Evolutionary conservation across 2,797 vertebrate species (phyloP).

Genomic region (Phalloptychus januarius): DNA sequence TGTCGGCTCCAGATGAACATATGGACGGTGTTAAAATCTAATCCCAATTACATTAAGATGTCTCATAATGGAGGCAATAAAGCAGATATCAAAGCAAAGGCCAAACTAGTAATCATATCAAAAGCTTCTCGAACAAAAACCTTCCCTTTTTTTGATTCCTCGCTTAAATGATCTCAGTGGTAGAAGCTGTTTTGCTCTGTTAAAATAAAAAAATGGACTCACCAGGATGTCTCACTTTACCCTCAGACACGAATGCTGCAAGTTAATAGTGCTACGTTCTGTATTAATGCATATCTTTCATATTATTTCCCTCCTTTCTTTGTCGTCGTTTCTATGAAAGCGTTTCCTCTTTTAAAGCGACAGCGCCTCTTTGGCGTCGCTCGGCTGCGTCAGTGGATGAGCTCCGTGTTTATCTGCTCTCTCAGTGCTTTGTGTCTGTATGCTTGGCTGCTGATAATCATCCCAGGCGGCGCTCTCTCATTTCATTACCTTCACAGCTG

Average conservation of each 20-base stretch:
- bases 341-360: constrained; percentile 16
- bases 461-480: constrained; percentile 52
- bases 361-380: constrained; percentile 23
- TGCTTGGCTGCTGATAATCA: constrained; percentile 64
- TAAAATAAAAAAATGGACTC: constrained; percentile 24
- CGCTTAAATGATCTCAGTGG: constrained; percentile 31
- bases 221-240: constrained; percentile 18
- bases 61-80: constrained; percentile 15
- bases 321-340: constrained; percentile 21
- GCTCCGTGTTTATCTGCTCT: constrained; percentile 42
- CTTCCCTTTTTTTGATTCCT: constrained; percentile 10
- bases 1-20: constrained; percentile 5
- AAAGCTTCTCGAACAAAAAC: constrained; percentile 13
- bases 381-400: constrained; percentile 36
- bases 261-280: constrained; percentile 28
- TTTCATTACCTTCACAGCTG: constrained; percentile 48
- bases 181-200: constrained; percentile 10
- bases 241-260: constrained; percentile 20
- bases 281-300: constrained; percentile 22
- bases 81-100: constrained; percentile 17
- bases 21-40: constrained; percentile 11
- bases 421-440: constrained; percentile 45
- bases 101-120: constrained; percentile 3
- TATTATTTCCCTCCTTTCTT: constrained; percentile 26
- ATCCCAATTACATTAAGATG: neutral